Conservation (phyloP, 2,888 invertebrate genomes). For the Urechis unicinctus region DNA sequence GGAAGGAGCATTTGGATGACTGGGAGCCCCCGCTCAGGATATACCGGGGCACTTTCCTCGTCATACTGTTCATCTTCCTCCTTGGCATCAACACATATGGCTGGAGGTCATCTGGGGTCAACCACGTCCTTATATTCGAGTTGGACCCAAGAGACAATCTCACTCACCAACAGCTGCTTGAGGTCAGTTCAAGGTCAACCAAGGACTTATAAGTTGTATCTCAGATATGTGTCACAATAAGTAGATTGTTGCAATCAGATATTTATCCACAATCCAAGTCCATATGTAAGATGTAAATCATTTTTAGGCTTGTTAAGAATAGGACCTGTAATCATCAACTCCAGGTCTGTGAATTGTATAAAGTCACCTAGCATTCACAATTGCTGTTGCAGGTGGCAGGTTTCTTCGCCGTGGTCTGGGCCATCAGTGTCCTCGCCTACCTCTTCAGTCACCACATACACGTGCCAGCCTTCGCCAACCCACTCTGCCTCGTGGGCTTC, state of each 20-base stretch:
- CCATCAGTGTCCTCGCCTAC: slow-evolving; percentile 78
- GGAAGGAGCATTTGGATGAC: slow-evolving; percentile 27
- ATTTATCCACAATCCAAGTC: neutral
- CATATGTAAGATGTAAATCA: neutral
- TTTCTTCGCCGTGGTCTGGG: slow-evolving; percentile 88
- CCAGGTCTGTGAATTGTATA: too few species aligned
- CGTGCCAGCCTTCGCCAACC: slow-evolving; percentile 88
- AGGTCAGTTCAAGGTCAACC: slow-evolving; percentile 50
- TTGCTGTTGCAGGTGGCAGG: slow-evolving; percentile 61
- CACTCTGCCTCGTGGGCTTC: slow-evolving; percentile 73
- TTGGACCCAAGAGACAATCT: slow-evolving; percentile 88
- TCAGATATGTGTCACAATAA: too few species aligned
- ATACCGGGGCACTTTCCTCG: slow-evolving; percentile 86
- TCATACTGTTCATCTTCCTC: slow-evolving; percentile 86
- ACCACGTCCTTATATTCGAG: slow-evolving; percentile 96
- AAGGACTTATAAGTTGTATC: too few species aligned
- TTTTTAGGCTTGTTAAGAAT: too few species aligned
- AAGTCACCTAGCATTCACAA: too few species aligned
- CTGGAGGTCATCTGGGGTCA: slow-evolving; percentile 94
- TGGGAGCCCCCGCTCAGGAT: slow-evolving; percentile 74
- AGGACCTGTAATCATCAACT: too few species aligned
- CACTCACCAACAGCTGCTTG: slow-evolving; percentile 86
- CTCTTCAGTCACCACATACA: slow-evolving; percentile 74
- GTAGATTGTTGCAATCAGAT: too few species aligned
- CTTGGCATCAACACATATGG: slow-evolving; percentile 96